Base-by-base conservation (phyloP, 1,140 invertebrate species). In the Drosophila kohkoa region DNA sequence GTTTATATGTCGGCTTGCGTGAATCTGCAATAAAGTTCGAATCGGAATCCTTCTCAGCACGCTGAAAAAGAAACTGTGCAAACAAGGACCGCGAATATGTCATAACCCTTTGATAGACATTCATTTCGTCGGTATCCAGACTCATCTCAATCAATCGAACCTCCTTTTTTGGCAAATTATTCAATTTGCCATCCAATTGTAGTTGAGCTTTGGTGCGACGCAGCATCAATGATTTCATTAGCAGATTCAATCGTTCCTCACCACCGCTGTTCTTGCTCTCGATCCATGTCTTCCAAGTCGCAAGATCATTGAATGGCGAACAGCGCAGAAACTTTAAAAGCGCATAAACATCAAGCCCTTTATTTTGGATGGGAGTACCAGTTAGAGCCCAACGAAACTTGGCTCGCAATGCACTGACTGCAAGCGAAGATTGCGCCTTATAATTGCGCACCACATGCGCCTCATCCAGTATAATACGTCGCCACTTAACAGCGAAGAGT, bases 281-380 rank as follows among this genome's bases (percentile, higher is more conserved):
- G 74, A 95, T 95, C 95, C 95, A 96, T 73, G 93, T 94, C 91
- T 95, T 95, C 94, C 94, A 96, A 70, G 95, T 94, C 93, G 92
- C 82, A n/a, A 97, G 92, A 82, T 98, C 96, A 93, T 98, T 96
- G 91, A 98, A 98, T 1, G 97, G 97, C 13, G 95, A 94, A 91
- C 96, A 97, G 15, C 95, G 93, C 1, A 98, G 90, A 92, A 98
- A 99, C 90, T 97, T 97, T 1, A 99, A 90, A 11, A 99, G 93
- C 0, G 98, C 96, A 93, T 96, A 99, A 13, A 99, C 94, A 93
- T 99, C 98, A 45, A 96, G 91, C 85, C 98, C 96, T 91, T 98
- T 96, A 91, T 99, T 99, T 77, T 99, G 98, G 55, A 99, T 96
- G 0, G 98, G 98, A 0, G 98, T 99, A 10, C 98, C 98, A 7